Evolutionary conservation across 2,888 invertebrate genomes (phyloP), one percentile per base, ranked within the genome.

Genomic region (Eurois occulta): DNA sequence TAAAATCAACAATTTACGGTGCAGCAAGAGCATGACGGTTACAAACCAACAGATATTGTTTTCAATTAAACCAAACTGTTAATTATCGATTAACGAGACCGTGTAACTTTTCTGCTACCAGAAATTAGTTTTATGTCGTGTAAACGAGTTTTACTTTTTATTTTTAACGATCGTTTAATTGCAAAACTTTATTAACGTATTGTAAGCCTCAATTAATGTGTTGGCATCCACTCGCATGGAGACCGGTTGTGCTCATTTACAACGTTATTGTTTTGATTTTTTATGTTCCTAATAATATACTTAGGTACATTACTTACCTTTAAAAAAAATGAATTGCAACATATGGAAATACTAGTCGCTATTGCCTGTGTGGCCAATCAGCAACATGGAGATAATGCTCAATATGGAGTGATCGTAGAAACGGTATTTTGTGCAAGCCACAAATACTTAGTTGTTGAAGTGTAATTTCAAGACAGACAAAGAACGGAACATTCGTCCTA

Each of bases 11-110:
- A 83, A 77, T 83, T 76, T 58, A 69, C 76, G 72, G 62, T 75
- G 80, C 74, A 81, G 67, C 68, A 70, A 77, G 67, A 77, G 83
- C 80, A 76, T 81, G 82, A 78, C 83, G 80, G 80, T 70, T 78
- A 75, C 76, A 55, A 85, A 80, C 77, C 43, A 80, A 80, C 46
- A 75, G 80, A 83, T 81, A 87, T 88, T 86, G 86, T 86, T 90
- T 84, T 83, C 80, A 88, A 89, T 86, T 86, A 84, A 77, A 79
- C 72, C 69, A 74, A 74, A 80, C 81, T 73, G 78, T 80, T 87
- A 81, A 89, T 88, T 86, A 85, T 75, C 71, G 75, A 75, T 82
- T 73, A 88, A 87, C 81, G 70, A 81, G 80, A 89, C 84, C 80
- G 87, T 85, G 81, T 77, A 81, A 72, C 72, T 82, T 80, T 80